Evolutionary conservation across 2,797 vertebrate species (phyloP).

Genomic region (Characodon lateralis): DNA sequence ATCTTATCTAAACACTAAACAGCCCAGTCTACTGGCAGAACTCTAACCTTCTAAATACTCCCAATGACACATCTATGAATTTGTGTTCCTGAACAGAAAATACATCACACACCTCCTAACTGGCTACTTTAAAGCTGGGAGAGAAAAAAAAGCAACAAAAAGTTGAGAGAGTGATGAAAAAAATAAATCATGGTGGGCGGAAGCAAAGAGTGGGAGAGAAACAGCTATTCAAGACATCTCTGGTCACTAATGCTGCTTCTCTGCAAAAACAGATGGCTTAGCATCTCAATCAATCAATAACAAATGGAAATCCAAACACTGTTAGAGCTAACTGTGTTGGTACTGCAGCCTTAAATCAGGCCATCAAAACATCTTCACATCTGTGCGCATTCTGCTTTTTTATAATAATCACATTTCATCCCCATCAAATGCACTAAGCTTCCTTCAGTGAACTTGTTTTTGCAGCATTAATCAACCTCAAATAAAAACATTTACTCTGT

Average conservation of each 20-base stretch:
- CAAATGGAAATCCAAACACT: conserved; percentile 26
- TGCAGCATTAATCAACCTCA: neutral
- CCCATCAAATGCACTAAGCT: neutral
- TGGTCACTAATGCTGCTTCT: conserved; percentile 45
- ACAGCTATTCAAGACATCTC: conserved; percentile 31
- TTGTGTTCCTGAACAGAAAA: conserved; percentile 26
- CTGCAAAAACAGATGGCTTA: conserved; percentile 19
- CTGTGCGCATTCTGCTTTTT: conserved; percentile 1
- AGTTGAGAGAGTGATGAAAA: conserved; percentile 6
- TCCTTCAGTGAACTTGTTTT: neutral
- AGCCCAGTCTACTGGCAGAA: conserved; percentile 54
- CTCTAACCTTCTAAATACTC: conserved; percentile 54
- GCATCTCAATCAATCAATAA: conserved; percentile 17
- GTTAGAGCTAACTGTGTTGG: conserved; percentile 26
- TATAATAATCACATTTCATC: neutral
- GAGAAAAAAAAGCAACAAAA: conserved; percentile 4
- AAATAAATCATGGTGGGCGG: conserved; percentile 14
- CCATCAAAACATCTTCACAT: conserved; percentile 11
- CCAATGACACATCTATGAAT: conserved; percentile 43
- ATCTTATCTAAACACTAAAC: conserved; percentile 14
- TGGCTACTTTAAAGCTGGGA: neutral
- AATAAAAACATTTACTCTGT: neutral
- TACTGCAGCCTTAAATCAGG: conserved; percentile 9
- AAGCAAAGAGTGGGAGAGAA: conserved; percentile 53
- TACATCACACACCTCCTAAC: conserved; percentile 22